A percentile compares a stretch with the other conserved stretches of the same genome.
These are phyloP conservation scores for Siniperca obscura DNA, from an alignment of 2,797 vertebrate genomes.

Conservation along the genomic window DNA sequence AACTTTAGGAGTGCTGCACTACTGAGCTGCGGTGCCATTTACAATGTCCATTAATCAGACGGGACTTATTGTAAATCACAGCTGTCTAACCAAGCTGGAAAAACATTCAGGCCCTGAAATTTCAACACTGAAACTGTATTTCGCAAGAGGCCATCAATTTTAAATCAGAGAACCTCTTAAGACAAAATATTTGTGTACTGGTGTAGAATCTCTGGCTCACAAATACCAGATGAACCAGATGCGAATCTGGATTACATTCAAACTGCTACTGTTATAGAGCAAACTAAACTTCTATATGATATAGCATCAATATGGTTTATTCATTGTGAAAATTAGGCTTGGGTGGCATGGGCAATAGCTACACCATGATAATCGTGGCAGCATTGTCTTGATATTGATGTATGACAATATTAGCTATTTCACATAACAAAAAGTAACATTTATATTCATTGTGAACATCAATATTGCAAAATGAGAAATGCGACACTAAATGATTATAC, in stretches of 20 bases:
- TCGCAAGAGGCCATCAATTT: conserved; percentile 35
- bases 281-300: neutral
- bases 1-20: neutral
- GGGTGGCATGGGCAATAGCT: neutral
- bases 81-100: conserved; percentile 27
- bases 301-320: neutral
- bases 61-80: conserved; percentile 37
- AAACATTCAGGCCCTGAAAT: conserved; percentile 37
- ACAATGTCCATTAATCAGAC: conserved; percentile 51
- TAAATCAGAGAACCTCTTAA: conserved; percentile 20
- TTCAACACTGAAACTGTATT: conserved; percentile 42
- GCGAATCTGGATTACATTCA: conserved; percentile 2
- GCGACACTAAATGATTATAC: neutral
- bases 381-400: neutral
- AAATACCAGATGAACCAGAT: conserved; percentile 7
- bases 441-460: neutral
- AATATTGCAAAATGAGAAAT: neutral
- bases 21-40: conserved; percentile 41
- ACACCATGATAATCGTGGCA: neutral
- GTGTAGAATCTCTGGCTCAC: conserved; percentile 4
- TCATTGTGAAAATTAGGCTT: neutral
- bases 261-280: neutral
- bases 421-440: neutral
- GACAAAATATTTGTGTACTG: neutral
- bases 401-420: neutral